These are phyloP conservation scores for Stegodyphus dumicola DNA, from an alignment of 1,140 invertebrate genomes.

Conservation along the genomic window DNA sequence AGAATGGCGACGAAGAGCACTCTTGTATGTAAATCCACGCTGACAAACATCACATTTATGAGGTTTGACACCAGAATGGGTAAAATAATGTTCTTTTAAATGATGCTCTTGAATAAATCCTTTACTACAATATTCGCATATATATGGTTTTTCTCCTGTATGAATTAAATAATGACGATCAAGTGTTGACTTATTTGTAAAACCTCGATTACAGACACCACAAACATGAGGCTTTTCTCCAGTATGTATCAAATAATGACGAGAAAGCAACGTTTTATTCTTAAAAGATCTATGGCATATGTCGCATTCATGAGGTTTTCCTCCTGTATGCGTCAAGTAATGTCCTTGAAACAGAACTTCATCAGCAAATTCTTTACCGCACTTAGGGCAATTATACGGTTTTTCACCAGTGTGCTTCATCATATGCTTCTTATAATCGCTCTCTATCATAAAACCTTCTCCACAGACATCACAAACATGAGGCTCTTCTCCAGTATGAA, in stretches of 20 bases:
- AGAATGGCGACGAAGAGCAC: slow-evolving; percentile 16
- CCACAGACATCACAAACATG: slow-evolving; percentile 69
- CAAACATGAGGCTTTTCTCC: slow-evolving; percentile 43
- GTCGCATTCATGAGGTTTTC: slow-evolving; percentile 34
- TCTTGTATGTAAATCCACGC: slow-evolving; percentile 34
- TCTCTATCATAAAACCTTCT: slow-evolving; percentile 39
- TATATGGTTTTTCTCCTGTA: slow-evolving; percentile 51
- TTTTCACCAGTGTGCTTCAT: slow-evolving; percentile 36
- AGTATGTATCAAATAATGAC: slow-evolving; percentile 50
- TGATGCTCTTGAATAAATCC: slow-evolving; percentile 38
- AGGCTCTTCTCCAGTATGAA: slow-evolving; percentile 47
- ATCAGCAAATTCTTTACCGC: slow-evolving; percentile 12
- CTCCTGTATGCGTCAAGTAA: slow-evolving; percentile 40
- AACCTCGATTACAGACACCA: slow-evolving; percentile 22
- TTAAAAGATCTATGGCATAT: slow-evolving; percentile 40
- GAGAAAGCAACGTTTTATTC: slow-evolving; percentile 19
- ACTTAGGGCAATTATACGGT: slow-evolving; percentile 36
- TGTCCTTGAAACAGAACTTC: slow-evolving; percentile 34
- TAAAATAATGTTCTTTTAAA: slow-evolving; percentile 35
- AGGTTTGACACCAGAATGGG: slow-evolving; percentile 28
- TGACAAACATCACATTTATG: slow-evolving; percentile 25
- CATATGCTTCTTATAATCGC: slow-evolving; percentile 26
- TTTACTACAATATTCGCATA: slow-evolving; percentile 42
- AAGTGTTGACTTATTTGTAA: slow-evolving; percentile 34
- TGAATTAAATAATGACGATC: slow-evolving; percentile 48